A percentile compares a stretch with the other conserved stretches of the same genome.
Conservation (phyloP, 2,113 vertebrate species). For the Carassius auratus region DNA sequence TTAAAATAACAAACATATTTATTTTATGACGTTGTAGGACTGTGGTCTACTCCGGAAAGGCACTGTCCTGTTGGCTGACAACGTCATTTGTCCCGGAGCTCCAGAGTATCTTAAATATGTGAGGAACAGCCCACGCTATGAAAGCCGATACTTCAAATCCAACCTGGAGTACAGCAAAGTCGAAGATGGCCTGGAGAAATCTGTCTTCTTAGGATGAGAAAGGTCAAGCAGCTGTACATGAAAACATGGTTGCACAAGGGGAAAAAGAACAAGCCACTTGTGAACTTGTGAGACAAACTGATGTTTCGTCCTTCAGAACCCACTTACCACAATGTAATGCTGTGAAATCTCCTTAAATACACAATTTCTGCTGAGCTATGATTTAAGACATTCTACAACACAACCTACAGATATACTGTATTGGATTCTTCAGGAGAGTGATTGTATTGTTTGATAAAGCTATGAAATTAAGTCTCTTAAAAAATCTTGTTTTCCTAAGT, state of each 20-base stretch:
- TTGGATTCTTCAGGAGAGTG: no score
- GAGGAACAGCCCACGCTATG: constrained; percentile 62
- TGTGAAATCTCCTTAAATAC: not conserved
- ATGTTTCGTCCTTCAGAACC: not conserved
- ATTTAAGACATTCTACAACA: not conserved
- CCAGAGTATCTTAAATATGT: constrained; percentile 69
- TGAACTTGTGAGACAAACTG: not conserved
- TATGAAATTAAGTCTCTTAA: not conserved
- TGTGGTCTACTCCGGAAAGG: constrained; percentile 63
- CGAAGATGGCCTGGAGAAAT: constrained; percentile 71
- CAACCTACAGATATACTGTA: not conserved
- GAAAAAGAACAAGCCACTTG: not conserved
- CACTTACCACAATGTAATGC: not conserved
- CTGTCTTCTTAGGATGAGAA: constrained; percentile 60
- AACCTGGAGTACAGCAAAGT: constrained; percentile 69
- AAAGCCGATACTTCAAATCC: constrained; percentile 63
- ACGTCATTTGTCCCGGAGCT: constrained; percentile 68
- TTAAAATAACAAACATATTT: no score
- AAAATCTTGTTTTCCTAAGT: not conserved
- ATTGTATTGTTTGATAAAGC: not conserved
- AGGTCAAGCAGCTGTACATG: not conserved
- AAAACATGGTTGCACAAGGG: not conserved
- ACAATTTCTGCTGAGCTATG: not conserved
- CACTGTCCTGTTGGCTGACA: constrained; percentile 67
- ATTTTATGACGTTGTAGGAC: constrained; percentile 51